Evolutionary conservation across 2,797 vertebrate genomes (phyloP).

Genomic region (Eulemur coronatus): DNA sequence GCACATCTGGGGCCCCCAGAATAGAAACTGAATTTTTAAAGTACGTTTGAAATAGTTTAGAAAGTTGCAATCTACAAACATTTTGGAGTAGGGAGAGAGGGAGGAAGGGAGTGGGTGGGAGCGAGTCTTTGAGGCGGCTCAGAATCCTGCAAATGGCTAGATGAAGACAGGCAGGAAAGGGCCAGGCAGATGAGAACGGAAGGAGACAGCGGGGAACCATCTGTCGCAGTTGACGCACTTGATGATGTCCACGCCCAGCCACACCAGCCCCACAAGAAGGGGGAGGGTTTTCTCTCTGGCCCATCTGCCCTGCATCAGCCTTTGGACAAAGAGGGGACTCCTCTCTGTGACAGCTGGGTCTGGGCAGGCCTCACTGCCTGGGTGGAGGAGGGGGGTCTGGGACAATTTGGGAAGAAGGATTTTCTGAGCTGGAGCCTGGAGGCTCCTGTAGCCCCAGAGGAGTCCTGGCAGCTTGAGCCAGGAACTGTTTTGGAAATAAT

Average conservation of each 20-base stretch:
- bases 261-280: neutral
- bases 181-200: neutral
- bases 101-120: neutral
- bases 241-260: neutral
- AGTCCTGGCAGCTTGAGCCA: neutral
- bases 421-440: conserved; percentile 32
- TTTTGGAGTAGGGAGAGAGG: neutral
- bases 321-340: neutral
- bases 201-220: neutral
- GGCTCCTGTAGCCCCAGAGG: neutral
- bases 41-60: neutral
- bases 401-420: neutral
- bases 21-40: neutral
- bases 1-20: neutral
- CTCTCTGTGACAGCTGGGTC: neutral
- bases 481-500: conserved; percentile 70
- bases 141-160: neutral
- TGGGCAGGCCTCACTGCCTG: neutral
- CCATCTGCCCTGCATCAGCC: neutral
- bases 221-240: neutral
- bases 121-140: neutral
- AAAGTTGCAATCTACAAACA: neutral
- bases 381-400: neutral
- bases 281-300: neutral
- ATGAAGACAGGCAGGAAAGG: neutral